A percentile compares a stretch with the other conserved stretches of the same genome.
Evolutionary conservation across 30 jellyfish, hydroid and myxozoan species (phyloP).

Genomic region (Mastigias papua): DNA sequence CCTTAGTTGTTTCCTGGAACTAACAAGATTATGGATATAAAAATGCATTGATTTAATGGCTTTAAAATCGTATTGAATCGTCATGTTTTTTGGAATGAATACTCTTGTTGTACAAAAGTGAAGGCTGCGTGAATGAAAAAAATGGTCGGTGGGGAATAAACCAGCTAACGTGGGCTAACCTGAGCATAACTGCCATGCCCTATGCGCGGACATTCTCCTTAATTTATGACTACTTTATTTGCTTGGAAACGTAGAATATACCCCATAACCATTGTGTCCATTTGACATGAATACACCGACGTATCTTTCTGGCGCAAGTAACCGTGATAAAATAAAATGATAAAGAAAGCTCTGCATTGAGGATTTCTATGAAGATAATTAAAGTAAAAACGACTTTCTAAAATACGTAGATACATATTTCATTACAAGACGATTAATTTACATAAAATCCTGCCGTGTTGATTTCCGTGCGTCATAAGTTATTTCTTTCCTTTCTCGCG

Average conservation of each 20-base stretch:
- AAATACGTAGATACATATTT: neutral
- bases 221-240: no score
- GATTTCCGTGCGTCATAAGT: neutral
- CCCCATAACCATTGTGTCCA: no score
- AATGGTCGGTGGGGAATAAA: no score
- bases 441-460: neutral
- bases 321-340: no score
- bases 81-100: neutral
- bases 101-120: neutral
- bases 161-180: no score
- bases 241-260: no score
- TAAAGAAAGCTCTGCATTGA: no score
- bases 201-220: no score
- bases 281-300: no score
- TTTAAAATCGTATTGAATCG: neutral
- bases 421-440: neutral
- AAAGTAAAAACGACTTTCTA: neutral
- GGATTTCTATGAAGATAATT: neutral
- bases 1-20: neutral
- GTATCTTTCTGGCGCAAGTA: no score
- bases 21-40: neutral
- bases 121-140: no score
- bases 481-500: conserved; percentile 71
- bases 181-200: no score
- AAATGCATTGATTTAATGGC: neutral